phyloP scores from a whole-genome alignment of 1,140 invertebrate genomes.

The Megalopta genalis region DNA sequence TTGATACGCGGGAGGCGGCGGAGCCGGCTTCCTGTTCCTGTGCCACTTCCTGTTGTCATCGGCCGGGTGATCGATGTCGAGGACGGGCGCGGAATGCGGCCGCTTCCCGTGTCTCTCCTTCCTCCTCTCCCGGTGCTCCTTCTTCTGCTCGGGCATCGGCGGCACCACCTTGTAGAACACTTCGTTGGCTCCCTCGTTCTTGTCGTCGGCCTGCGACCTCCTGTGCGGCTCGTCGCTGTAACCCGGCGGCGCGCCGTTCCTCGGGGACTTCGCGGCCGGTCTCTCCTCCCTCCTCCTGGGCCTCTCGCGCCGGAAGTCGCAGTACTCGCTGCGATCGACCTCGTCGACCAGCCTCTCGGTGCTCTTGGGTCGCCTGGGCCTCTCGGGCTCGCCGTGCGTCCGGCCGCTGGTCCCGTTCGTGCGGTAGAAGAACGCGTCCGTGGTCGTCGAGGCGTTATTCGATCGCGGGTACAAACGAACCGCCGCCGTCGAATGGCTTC shows the following conservation, averaged over 20 bases:
- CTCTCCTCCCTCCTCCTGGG: slow-evolving; percentile 41
- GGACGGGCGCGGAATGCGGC: slow-evolving; percentile 75
- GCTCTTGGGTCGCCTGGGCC: slow-evolving; percentile 72
- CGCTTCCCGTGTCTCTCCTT: slow-evolving; percentile 67
- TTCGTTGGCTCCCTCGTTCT: slow-evolving; percentile 60
- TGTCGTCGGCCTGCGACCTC: slow-evolving; percentile 41
- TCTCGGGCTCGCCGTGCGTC: slow-evolving; percentile 49
- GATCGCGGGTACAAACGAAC: slow-evolving; percentile 66
- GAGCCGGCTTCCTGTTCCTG: slow-evolving; percentile 66
- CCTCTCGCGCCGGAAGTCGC: slow-evolving; percentile 57
- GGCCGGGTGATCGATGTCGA: slow-evolving; percentile 66
- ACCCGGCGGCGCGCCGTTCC: slow-evolving; percentile 27
- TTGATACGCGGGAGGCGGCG: slow-evolving; percentile 75
- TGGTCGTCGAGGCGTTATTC: slow-evolving; percentile 48
- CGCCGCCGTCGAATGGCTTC: slow-evolving; percentile 62
- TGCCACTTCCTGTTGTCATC: slow-evolving; percentile 67
- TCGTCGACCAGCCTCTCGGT: slow-evolving; percentile 72
- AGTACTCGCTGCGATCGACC: slow-evolving; percentile 64
- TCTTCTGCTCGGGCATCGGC: slow-evolving; percentile 66
- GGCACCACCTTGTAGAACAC: slow-evolving; percentile 74
- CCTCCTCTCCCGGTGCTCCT: slow-evolving; percentile 61
- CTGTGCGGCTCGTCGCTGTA: slow-evolving; percentile 49
- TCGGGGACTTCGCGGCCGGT: slow-evolving; percentile 43
- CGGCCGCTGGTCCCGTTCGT: slow-evolving; percentile 67
- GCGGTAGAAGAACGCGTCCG: slow-evolving; percentile 68